A percentile compares a stretch with the other conserved stretches of the same genome.
phyloP scores from a whole-genome alignment of 2,888 invertebrate species.

The Oxycera nigricornis region DNA sequence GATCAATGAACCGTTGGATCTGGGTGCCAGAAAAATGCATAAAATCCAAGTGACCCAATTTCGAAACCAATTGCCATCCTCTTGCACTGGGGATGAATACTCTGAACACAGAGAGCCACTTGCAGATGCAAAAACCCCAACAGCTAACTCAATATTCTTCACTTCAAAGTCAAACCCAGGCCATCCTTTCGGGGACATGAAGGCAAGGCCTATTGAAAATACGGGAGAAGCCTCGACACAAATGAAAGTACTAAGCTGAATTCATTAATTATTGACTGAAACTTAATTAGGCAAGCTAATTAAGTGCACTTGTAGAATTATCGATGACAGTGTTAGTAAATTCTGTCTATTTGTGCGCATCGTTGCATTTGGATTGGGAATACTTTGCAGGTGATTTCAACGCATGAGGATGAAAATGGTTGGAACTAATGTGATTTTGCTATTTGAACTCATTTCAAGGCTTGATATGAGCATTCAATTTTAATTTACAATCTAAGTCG shows the following conservation, averaged over 20 bases:
- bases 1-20: neutral
- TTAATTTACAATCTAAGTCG: too few species aligned
- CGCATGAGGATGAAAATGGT: neutral
- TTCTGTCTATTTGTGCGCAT: neutral
- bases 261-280: slow-evolving; percentile 18
- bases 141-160: neutral
- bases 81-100: neutral
- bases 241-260: neutral
- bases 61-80: neutral
- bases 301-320: neutral
- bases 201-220: neutral
- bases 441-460: too few species aligned
- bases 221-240: neutral
- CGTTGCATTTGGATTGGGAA: neutral
- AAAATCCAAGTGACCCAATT: slow-evolving; percentile 25
- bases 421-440: too few species aligned
- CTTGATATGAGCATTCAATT: too few species aligned
- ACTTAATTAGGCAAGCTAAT: slow-evolving; percentile 15
- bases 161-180: slow-evolving; percentile 4
- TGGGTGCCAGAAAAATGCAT: neutral
- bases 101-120: neutral
- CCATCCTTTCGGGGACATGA: neutral
- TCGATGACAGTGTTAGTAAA: neutral
- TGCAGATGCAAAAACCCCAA: neutral
- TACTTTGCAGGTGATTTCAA: neutral